These are phyloP conservation scores for Hirtodrosophila trivittata DNA, from an alignment of 2,888 invertebrate genomes.

Conservation along the genomic window DNA sequence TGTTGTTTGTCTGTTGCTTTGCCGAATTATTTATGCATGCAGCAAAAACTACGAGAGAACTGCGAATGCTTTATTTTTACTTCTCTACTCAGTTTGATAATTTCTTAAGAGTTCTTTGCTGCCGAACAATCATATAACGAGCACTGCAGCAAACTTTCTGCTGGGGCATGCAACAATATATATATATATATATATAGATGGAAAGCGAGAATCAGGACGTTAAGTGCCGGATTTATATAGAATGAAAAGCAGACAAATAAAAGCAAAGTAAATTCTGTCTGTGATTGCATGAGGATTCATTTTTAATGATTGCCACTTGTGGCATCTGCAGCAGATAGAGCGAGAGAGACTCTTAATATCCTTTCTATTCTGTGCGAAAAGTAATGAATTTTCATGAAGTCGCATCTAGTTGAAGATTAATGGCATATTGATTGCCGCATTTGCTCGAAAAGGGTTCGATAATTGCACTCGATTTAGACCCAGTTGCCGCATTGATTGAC, in stretches of 20 bases:
- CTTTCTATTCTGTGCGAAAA: slow-evolving; percentile 9
- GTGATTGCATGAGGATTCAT: slow-evolving; percentile 47
- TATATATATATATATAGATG: too few species aligned
- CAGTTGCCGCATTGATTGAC: slow-evolving; percentile 1
- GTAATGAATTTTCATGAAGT: slow-evolving; percentile 25
- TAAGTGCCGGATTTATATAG: slow-evolving; percentile 46
- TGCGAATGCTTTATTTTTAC: slow-evolving; percentile 20
- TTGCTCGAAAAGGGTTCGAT: background rate
- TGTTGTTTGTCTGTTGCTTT: slow-evolving; percentile 50
- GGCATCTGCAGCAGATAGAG: slow-evolving; percentile 21
- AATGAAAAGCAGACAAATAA: background rate
- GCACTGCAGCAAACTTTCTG: slow-evolving; percentile 23
- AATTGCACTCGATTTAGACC: slow-evolving; percentile 35
- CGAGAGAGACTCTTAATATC: slow-evolving; percentile 11
- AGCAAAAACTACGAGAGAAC: slow-evolving; percentile 45
- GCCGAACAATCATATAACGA: slow-evolving; percentile 16
- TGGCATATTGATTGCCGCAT: slow-evolving; percentile 41
- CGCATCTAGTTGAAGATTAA: slow-evolving; percentile 28
- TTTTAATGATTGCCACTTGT: slow-evolving; percentile 63
- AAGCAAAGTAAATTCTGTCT: slow-evolving; percentile 16
- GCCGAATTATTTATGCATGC: slow-evolving; percentile 76
- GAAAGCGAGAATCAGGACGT: slow-evolving; percentile 3
- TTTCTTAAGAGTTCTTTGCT: slow-evolving; percentile 60
- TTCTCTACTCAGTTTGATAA: slow-evolving; percentile 59
- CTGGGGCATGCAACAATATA: slow-evolving; percentile 29